These are phyloP conservation scores for Drosophila saltans DNA, from an alignment of 1,140 invertebrate genomes.

Conservation along the genomic window DNA sequence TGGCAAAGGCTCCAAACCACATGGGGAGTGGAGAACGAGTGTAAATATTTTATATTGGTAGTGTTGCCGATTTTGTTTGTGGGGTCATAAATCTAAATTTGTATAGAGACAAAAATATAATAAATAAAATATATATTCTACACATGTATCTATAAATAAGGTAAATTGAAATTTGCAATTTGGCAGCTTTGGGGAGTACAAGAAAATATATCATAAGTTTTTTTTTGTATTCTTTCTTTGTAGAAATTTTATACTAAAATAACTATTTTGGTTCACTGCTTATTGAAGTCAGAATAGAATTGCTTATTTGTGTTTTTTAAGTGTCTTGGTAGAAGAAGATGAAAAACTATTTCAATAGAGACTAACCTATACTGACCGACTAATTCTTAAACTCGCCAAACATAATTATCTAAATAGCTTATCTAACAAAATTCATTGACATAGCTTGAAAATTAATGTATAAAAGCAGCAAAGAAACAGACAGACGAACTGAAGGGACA, in stretches of 20 bases:
- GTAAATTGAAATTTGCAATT: conserved; percentile 40
- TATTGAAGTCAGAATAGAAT: not conserved
- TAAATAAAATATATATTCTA: conserved; percentile 48
- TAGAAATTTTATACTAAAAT: not conserved
- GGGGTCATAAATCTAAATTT: conserved; percentile 39
- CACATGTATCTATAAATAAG: conserved; percentile 42
- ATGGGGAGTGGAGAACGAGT: conserved; percentile 11
- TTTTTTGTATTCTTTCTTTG: conserved; percentile 1
- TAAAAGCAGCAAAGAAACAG: no score
- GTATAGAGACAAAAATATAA: conserved; percentile 39
- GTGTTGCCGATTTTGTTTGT: conserved; percentile 19
- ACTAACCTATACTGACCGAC: no score
- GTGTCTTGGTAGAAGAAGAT: no score
- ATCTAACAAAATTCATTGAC: no score
- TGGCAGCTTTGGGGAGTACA: conserved; percentile 4
- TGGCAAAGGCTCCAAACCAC: conserved; percentile 36
- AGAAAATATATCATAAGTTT: conserved; percentile 9
- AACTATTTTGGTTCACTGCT: not conserved
- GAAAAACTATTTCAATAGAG: no score
- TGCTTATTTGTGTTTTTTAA: no score
- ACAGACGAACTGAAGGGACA: no score
- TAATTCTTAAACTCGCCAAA: no score
- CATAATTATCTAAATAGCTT: no score
- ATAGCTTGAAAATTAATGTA: no score
- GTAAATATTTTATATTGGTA: conserved; percentile 41